Evolutionary conservation across 2,888 invertebrate species (phyloP).

Genomic region (Ennomos erosarius): DNA sequence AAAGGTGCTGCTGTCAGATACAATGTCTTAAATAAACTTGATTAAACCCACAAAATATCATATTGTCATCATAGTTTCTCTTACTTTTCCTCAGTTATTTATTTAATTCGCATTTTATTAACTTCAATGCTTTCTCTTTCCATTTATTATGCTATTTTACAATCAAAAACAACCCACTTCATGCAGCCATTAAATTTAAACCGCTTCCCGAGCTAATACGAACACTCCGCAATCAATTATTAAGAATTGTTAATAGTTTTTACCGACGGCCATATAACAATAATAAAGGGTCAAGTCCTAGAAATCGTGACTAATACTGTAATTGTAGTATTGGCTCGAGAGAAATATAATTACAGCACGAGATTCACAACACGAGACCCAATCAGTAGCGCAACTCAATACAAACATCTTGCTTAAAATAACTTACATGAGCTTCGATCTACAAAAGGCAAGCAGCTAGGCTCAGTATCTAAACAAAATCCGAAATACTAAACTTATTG

Average conservation of each 20-base stretch:
- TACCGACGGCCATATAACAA: slow-evolving; percentile 58
- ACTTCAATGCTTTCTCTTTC: slow-evolving; percentile 5
- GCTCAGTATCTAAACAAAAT: too few relatives aligned
- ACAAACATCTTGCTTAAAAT: not conserved
- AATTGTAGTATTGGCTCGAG: slow-evolving; percentile 81
- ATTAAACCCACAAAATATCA: too few relatives aligned
- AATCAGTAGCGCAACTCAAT: slow-evolving; percentile 13
- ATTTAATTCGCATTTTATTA: not conserved
- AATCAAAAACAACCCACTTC: slow-evolving; percentile 16
- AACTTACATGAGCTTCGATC: too few relatives aligned
- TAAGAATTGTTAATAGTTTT: slow-evolving; percentile 65
- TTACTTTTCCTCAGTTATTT: too few relatives aligned
- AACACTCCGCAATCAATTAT: slow-evolving; percentile 58
- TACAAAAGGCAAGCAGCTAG: too few relatives aligned
- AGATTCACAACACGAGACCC: slow-evolving; percentile 43
- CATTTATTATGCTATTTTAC: slow-evolving; percentile 14
- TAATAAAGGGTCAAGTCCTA: slow-evolving; percentile 61
- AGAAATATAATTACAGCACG: slow-evolving; percentile 75
- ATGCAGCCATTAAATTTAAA: slow-evolving; percentile 37
- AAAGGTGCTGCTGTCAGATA: too few relatives aligned
- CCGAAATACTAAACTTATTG: too few relatives aligned
- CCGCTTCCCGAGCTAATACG: slow-evolving; percentile 30
- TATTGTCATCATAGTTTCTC: too few relatives aligned
- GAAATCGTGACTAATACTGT: slow-evolving; percentile 76
- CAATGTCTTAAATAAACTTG: too few relatives aligned